Evolutionary conservation across 2,888 invertebrate species (phyloP), one percentile per base, ranked within the genome.

Genomic region (Pediacus dermestoides): DNA sequence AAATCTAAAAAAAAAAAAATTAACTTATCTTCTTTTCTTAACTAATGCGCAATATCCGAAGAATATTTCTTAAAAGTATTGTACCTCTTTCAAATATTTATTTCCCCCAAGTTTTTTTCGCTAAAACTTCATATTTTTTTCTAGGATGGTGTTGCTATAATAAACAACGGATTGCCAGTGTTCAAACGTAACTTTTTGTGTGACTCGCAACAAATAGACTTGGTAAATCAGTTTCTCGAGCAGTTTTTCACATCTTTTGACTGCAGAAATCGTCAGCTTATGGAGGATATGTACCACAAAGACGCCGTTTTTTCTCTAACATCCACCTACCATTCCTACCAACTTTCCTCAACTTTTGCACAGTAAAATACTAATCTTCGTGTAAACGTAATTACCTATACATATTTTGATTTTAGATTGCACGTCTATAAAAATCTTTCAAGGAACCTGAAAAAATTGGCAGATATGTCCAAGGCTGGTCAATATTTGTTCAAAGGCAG

Each of bases 181-280:
- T 53, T 66, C 11, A 63, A 66, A 53, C 70, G 70, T 11, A 77
- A 79, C 57, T 81, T 70, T 61, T 72, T 80, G 30, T 64, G 71
- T 23, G 69, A 73, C 8, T 58, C 63, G 2, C 69, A 70, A 0
- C 72, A 74, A 0, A 61, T 64, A 22, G 61, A 59, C 1, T 48
- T 85, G 1, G 74, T 79, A 0, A 74, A 78, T 37, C 77, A 76
- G 52, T 85, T 85, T 60, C 60, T 85, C 2, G 74, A 78, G 37
- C 75, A 81, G 42, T 83, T 76, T 66, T 86, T 82, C 55, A 73
- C 74, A 0, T 61, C 83, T 1, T 76, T 82, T 43, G 88, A 88
- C 57, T 66, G 72, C 1, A 71, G 71, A 0, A 76, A 81, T 35
- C 70, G 85, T 14, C 57, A 58, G 0, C 42, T 64, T 1, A 61